A percentile compares a stretch with the other conserved stretches of the same genome.
These are phyloP conservation scores for Apostichopus californicus DNA, from an alignment of 35 echinoderm and acorn worm genomes.

Conservation along the genomic window DNA sequence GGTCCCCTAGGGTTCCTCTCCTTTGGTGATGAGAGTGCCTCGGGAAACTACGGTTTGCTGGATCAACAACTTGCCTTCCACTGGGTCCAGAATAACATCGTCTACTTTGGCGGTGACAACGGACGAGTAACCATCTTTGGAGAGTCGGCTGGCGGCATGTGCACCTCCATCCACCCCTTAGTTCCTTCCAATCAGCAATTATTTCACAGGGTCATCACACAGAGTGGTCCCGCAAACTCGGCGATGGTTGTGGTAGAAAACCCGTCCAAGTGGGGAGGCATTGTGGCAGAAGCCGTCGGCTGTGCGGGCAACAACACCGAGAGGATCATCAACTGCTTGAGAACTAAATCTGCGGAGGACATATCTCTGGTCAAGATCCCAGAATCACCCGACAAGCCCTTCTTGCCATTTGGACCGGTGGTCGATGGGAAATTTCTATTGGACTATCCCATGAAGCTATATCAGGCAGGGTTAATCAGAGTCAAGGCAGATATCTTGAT, in stretches of 20 bases:
- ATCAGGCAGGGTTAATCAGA: conserved; percentile 24
- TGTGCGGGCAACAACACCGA: conserved; percentile 51
- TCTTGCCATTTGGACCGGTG: conserved; percentile 75
- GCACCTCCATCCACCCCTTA: conserved; percentile 63
- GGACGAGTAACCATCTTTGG: conserved; percentile 79
- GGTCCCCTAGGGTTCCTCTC: conserved; percentile 85
- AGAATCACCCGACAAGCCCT: conserved; percentile 41
- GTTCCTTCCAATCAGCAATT: conserved; percentile 54
- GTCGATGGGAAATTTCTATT: conserved; percentile 77
- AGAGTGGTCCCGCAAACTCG: conserved; percentile 73
- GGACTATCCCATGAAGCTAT: conserved; percentile 64
- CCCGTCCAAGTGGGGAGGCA: conserved; percentile 67
- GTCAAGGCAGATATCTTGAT: conserved; percentile 68
- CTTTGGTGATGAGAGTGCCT: conserved; percentile 66
- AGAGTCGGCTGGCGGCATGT: conserved; percentile 83
- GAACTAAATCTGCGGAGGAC: conserved; percentile 74
- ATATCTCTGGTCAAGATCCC: conserved; percentile 56
- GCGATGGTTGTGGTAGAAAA: conserved; percentile 53
- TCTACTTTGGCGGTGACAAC: conserved; percentile 82
- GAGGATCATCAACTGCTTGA: conserved; percentile 63
- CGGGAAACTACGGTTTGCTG: conserved; percentile 86
- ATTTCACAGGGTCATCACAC: conserved; percentile 75
- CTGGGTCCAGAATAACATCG: conserved; percentile 88
- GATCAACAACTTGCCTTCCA: conserved; percentile 79
- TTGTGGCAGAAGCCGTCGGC: conserved; percentile 56